Conservation (phyloP, 2,888 invertebrate genomes). For the Rhagonycha fulva region DNA sequence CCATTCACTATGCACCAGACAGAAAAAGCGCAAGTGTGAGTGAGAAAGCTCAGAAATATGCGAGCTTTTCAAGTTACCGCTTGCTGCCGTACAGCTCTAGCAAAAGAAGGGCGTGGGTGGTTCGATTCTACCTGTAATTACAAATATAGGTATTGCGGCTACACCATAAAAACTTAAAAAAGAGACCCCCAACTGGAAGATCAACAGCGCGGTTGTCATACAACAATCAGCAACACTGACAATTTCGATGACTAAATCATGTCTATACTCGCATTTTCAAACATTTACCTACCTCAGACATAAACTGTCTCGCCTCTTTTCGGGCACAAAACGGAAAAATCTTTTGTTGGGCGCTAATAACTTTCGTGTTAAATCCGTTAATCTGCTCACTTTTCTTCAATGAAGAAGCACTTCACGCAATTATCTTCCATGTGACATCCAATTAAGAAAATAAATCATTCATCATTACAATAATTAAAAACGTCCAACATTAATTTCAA, state of each 20-base stretch:
- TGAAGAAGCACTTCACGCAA: not conserved
- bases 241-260: conserved; percentile 24
- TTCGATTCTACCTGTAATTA: conserved; percentile 29
- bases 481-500: not conserved
- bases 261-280: not conserved
- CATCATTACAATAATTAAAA: not conserved
- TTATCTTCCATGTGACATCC: not conserved
- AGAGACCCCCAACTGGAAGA: conserved; percentile 24
- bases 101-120: conserved; percentile 32
- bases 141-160: conserved; percentile 30
- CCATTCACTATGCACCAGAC: conserved; percentile 23
- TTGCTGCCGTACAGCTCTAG: conserved; percentile 27
- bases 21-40: conserved; percentile 28
- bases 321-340: not conserved
- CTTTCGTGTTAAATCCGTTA: not conserved
- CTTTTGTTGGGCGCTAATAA: not conserved
- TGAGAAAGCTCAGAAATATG: conserved; percentile 31
- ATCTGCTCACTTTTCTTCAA: not conserved
- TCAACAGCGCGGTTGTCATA: conserved; percentile 22
- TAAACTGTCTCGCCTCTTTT: not conserved
- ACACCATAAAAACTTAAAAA: conserved; percentile 23
- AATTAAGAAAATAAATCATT: not conserved
- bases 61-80: conserved; percentile 32
- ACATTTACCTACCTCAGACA: not conserved
- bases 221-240: conserved; percentile 15